These are phyloP conservation scores for Chalcosyrphus nemorum DNA, from an alignment of 2,888 invertebrate species.

Conservation along the genomic window DNA sequence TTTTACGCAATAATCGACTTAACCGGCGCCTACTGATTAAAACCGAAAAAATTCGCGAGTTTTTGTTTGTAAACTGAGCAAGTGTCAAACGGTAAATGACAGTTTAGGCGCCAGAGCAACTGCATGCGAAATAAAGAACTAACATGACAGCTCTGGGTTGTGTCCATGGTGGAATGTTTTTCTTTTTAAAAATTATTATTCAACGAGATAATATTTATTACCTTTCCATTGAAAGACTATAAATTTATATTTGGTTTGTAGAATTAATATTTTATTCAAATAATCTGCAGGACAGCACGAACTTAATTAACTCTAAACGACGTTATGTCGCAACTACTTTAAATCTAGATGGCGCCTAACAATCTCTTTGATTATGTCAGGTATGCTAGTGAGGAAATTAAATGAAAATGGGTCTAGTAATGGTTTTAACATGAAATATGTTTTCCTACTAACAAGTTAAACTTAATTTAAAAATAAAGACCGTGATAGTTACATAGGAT, in stretches of 20 bases:
- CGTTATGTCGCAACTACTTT: too few species aligned
- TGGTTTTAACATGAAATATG: too few species aligned
- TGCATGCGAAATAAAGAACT: not conserved
- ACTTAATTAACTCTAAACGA: too few species aligned
- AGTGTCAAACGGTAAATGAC: slow-evolving; percentile 12
- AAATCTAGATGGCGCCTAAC: not conserved
- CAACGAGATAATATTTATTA: too few species aligned
- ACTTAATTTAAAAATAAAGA: too few species aligned
- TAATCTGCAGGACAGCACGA: too few species aligned
- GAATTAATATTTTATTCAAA: too few species aligned
- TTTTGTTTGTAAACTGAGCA: slow-evolving; percentile 60
- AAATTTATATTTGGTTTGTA: too few species aligned
- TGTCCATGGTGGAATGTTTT: slow-evolving; percentile 12
- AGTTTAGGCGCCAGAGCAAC: not conserved
- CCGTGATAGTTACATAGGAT: too few species aligned
- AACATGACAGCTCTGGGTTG: not conserved
- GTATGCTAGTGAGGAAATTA: not conserved
- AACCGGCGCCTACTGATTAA: slow-evolving; percentile 35
- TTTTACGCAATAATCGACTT: not conserved
- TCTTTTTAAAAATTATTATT: not conserved
- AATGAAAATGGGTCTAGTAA: too few species aligned
- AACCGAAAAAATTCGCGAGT: slow-evolving; percentile 34
- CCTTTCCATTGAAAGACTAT: too few species aligned
- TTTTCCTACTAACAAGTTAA: too few species aligned
- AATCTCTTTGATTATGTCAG: not conserved